Conservation (phyloP, 1,140 invertebrate genomes). For the Aphelenchoides fujianensis region DNA sequence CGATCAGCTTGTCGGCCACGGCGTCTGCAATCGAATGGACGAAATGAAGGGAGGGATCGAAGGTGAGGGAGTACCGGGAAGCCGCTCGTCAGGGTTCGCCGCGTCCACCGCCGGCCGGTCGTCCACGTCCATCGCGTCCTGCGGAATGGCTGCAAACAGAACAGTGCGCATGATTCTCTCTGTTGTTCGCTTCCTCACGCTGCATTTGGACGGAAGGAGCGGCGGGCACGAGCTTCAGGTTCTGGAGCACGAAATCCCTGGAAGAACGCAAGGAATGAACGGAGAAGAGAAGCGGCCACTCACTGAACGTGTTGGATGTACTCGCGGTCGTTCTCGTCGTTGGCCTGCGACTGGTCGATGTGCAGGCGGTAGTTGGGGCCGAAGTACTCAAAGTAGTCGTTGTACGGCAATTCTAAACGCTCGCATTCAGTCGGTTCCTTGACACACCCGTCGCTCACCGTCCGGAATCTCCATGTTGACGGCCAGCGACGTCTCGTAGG, state of each 20-base stretch:
- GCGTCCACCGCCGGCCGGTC: constrained; percentile 38
- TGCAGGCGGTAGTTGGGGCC: constrained; percentile 95
- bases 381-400: constrained; percentile 99
- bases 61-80: constrained; percentile 37
- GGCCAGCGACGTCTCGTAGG: constrained; percentile 94
- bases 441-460: constrained; percentile 63
- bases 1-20: constrained; percentile 80
- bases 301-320: constrained; percentile 74
- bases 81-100: constrained; percentile 55
- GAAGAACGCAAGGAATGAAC: constrained; percentile 63
- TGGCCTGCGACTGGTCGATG: constrained; percentile 97
- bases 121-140: constrained; percentile 70
- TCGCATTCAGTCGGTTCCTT: neutral
- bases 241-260: constrained; percentile 93
- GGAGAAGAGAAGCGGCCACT: neutral
- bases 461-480: constrained; percentile 92
- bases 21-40: constrained; percentile 71
- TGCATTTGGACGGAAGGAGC: constrained; percentile 96
- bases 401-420: constrained; percentile 83
- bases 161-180: no score
- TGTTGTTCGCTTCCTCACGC: no score
- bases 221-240: constrained; percentile 92
- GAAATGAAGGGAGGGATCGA: constrained; percentile 17
- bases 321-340: constrained; percentile 95
- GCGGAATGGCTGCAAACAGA: constrained; percentile 78